Evolutionary conservation across 2,113 vertebrate species (phyloP), one percentile per base, ranked within the genome.

Genomic region (Dromaius novaehollandiae): DNA sequence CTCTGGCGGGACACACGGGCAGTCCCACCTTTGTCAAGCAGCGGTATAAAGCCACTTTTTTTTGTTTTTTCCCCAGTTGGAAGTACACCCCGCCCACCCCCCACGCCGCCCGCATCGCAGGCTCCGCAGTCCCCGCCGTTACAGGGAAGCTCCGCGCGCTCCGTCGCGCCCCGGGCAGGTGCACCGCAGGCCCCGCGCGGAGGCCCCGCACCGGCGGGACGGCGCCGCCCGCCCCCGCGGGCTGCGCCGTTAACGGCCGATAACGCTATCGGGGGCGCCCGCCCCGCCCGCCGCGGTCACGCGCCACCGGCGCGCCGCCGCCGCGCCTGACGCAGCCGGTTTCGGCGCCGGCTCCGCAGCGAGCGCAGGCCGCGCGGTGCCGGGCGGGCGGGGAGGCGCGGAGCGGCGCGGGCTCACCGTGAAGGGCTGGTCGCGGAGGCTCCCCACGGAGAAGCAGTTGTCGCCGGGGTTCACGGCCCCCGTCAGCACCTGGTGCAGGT

Each of bases 401-500:
- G 9, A 2, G 34, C 53, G 50, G 51, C 51, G 51, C 51, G 56
- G 22, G 80, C 98, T 99, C 96, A 99, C 99, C 98, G 99, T 99
- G 97, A 99, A 99, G 73, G 98, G 99, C 92, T 98, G 98, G 78
- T 98, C 98, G 93, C 98, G 98, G 61, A 99, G 76, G 75, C 98
- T 98, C 38, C 99, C 99, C 77, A 99, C 99, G 42, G 99, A 99
- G 97, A 99, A 99, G 97, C 99, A 99, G 97, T 99, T 98, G 96
- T 99, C 99, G 36, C 99, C 99, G 15, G 99, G 99, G 97, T 99
- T 99, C 96, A 99, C 99, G 15, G 99, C 99, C 69, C 99, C 99
- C 16, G 99, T 99, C 93, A 99, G 98, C 96, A 99, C 99, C 97
- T 99, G 99, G 98, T 99, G 99, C 94, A 99, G 98, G 98, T 99